phyloP scores from a whole-genome alignment of 2,113 vertebrate species.

The Daubentonia madagascariensis region DNA sequence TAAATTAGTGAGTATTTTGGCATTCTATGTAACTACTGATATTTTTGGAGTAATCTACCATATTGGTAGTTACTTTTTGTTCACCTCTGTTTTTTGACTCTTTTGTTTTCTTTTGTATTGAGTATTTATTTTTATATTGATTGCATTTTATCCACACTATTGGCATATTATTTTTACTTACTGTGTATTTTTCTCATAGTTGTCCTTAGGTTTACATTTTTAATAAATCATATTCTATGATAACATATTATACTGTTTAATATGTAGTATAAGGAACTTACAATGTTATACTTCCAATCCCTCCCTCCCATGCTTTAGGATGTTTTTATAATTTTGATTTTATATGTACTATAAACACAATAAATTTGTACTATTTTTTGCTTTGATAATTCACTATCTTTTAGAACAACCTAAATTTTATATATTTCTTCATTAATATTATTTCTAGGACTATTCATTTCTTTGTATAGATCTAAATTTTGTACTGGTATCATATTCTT shows the following conservation, averaged over 20 bases:
- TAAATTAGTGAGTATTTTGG: not conserved
- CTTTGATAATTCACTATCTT: not conserved
- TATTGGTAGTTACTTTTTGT: not conserved
- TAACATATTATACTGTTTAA: not conserved
- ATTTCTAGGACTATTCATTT: not conserved
- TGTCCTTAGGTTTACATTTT: not conserved
- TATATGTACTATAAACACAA: not conserved
- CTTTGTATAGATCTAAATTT: not conserved
- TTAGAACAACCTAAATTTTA: not conserved
- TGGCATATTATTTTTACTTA: not conserved
- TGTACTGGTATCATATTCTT: not conserved
- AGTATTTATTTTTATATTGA: not conserved
- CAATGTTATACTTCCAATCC: not conserved
- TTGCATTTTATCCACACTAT: not conserved
- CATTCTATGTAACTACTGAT: not conserved
- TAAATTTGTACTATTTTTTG: not conserved
- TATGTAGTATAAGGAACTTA: not conserved
- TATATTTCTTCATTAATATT: not conserved
- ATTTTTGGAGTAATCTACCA: not conserved
- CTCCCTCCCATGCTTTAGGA: not conserved
- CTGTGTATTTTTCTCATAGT: not conserved
- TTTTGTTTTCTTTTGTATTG: not conserved
- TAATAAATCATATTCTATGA: not conserved
- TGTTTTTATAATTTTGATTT: slow-evolving; percentile 35
- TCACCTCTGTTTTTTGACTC: not conserved